Evolutionary conservation across 2,797 vertebrate species (phyloP), one percentile per base, ranked within the genome.

Genomic region (Chanos chanos): DNA sequence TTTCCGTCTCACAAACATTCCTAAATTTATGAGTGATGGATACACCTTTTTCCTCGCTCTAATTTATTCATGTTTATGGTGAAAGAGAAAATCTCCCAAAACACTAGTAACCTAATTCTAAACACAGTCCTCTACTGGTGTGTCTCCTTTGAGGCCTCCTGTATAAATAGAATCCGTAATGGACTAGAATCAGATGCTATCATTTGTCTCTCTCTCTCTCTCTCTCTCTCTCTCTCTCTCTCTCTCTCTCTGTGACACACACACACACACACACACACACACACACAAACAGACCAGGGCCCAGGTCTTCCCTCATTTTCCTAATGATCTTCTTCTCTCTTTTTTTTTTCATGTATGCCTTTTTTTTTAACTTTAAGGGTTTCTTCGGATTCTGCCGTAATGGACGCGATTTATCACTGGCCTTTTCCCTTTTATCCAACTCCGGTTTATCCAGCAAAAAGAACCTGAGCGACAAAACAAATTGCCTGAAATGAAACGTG

Each of bases 131-230:
- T 79, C 84, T 63, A 86, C 82, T 84, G 80, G 80, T 78, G 83
- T 82, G 83, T 83, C 82, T 87, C 87, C 86, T 87, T 78, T 84
- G 87, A 85, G 88, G 82, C 79, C 78, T 69, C 71, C 83, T 81
- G 83, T 91, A 90, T 91, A 89, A 91, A 91, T 90, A 91, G 88
- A 86, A 84, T 83, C 82, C 81, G 85, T 90, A 89, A 90, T 89
- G 87, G 86, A 86, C 87, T 27, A 68, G 76, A 80, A 82, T 86
- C 83, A 85, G 85, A 86, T 84, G 86, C 84, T 80, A 90, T 90
- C 89, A 89, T 88, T 89, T 87, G 91, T 91, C 87, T 87, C 81
- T 75, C 16, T 55, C 66, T 69, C 66, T 62, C n/a, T n/a, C n/a
- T n/a, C n/a, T n/a, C n/a, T n/a, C n/a, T n/a, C n/a, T n/a, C n/a